phyloP scores from a whole-genome alignment of 1,140 invertebrate genomes.

The Linepithema humile region DNA sequence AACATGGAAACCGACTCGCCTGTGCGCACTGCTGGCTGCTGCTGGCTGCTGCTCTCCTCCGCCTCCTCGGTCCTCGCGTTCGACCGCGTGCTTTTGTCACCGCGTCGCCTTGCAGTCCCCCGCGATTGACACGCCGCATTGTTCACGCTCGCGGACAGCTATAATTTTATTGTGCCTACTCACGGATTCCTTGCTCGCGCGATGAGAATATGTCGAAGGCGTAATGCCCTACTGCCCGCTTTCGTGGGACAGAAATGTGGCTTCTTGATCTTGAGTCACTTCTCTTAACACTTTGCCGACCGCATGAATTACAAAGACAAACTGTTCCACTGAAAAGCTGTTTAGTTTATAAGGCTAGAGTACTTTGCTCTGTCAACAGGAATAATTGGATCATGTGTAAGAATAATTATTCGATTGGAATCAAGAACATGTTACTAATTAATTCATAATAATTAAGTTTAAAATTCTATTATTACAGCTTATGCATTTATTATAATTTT shows the following conservation, averaged over 20 bases:
- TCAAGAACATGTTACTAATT: too few relatives aligned
- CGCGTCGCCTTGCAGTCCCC: conserved; percentile 25
- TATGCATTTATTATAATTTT: too few relatives aligned
- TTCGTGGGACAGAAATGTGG: conserved; percentile 5
- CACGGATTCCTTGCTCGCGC: conserved; percentile 11
- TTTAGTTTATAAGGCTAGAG: too few relatives aligned
- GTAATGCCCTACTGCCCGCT: conserved; percentile 4
- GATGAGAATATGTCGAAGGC: conserved; percentile 34
- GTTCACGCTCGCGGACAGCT: conserved; percentile 40
- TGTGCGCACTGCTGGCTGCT: not conserved
- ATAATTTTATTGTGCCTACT: conserved; percentile 46
- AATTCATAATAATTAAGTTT: too few relatives aligned
- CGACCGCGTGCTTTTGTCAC: conserved; percentile 40
- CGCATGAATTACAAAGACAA: not conserved
- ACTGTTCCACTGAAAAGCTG: too few relatives aligned
- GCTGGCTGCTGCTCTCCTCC: not conserved
- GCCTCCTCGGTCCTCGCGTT: not conserved
- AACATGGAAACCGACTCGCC: conserved; percentile 53
- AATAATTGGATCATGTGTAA: too few relatives aligned
- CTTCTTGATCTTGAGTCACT: not conserved
- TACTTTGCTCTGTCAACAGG: too few relatives aligned
- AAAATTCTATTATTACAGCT: too few relatives aligned
- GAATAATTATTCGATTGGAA: too few relatives aligned
- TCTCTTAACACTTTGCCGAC: not conserved
- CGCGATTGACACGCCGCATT: conserved; percentile 54